Evolutionary conservation across 2,797 vertebrate species (phyloP).

Genomic region (Sebastes steindachneri): DNA sequence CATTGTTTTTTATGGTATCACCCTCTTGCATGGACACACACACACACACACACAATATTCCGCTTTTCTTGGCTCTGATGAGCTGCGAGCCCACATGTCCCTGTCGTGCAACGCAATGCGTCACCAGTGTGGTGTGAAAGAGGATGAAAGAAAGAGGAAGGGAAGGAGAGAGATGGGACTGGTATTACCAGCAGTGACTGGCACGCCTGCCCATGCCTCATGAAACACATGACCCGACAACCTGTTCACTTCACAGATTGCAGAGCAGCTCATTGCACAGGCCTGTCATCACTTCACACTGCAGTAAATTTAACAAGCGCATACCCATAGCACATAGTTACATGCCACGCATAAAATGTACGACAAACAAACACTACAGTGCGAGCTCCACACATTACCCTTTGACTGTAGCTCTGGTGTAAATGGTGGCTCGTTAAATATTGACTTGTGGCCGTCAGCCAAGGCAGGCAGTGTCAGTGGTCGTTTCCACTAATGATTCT

Average conservation of each 20-base stretch:
- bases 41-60: conserved; percentile 32
- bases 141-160: conserved; percentile 39
- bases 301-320: background rate
- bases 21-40: conserved; percentile 7
- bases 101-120: conserved; percentile 30
- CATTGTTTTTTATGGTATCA: conserved; percentile 45
- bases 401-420: conserved; percentile 40
- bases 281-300: conserved; percentile 8
- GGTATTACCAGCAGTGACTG: conserved; percentile 37
- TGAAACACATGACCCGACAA: conserved; percentile 45
- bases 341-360: background rate
- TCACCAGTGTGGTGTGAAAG: conserved; percentile 45
- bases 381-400: background rate
- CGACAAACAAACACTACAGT: background rate
- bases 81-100: conserved; percentile 69
- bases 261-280: conserved; percentile 20
- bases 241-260: conserved; percentile 35
- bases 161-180: conserved; percentile 28
- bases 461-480: conserved; percentile 59
- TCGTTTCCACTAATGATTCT: conserved; percentile 74
- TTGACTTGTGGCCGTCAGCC: conserved; percentile 67
- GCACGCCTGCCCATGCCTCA: conserved; percentile 46
- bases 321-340: background rate
- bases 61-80: conserved; percentile 57
- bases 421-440: conserved; percentile 67